Evolutionary conservation across 2,113 vertebrate genomes (phyloP).

Genomic region (Neodontobutis hainanensis): DNA sequence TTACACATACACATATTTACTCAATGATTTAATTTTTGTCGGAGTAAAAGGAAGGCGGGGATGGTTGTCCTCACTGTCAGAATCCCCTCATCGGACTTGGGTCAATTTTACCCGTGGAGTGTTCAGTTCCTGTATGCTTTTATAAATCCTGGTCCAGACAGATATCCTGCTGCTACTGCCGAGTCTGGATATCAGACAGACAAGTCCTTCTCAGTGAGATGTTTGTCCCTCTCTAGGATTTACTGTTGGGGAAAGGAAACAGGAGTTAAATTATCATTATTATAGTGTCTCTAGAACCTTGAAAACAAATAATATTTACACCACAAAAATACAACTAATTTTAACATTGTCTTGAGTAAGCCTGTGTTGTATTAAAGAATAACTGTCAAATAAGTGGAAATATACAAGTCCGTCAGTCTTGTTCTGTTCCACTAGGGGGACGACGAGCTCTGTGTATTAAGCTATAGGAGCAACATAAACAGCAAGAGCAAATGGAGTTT

Average conservation of each 20-base stretch:
- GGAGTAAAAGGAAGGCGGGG: slow-evolving; percentile 62
- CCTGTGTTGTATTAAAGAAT: too few species aligned
- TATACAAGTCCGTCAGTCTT: too few species aligned
- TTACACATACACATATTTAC: slow-evolving; percentile 55
- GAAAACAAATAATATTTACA: background rate
- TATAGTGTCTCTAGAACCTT: background rate
- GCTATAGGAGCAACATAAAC: too few species aligned
- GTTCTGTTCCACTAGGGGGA: too few species aligned
- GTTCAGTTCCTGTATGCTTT: slow-evolving; percentile 46
- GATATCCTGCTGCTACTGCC: slow-evolving; percentile 50
- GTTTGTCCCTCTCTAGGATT: slow-evolving; percentile 55
- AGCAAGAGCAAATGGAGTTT: too few species aligned
- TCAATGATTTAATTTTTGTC: slow-evolving; percentile 41
- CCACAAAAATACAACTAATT: too few species aligned
- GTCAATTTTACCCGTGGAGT: slow-evolving; percentile 31
- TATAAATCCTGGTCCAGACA: slow-evolving; percentile 54
- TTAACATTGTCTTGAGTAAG: too few species aligned
- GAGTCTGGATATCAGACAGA: slow-evolving; percentile 48
- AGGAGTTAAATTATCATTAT: slow-evolving; percentile 1
- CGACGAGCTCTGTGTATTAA: too few species aligned
- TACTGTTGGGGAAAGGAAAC: slow-evolving; percentile 63
- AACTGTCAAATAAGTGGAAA: too few species aligned
- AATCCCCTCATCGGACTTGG: slow-evolving; percentile 16
- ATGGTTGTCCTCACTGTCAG: slow-evolving; percentile 49
- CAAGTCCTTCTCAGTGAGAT: slow-evolving; percentile 48